A percentile compares a stretch with the other conserved stretches of the same genome.
Conservation (phyloP, 2,888 invertebrate genomes). For the Timandra comae region DNA sequence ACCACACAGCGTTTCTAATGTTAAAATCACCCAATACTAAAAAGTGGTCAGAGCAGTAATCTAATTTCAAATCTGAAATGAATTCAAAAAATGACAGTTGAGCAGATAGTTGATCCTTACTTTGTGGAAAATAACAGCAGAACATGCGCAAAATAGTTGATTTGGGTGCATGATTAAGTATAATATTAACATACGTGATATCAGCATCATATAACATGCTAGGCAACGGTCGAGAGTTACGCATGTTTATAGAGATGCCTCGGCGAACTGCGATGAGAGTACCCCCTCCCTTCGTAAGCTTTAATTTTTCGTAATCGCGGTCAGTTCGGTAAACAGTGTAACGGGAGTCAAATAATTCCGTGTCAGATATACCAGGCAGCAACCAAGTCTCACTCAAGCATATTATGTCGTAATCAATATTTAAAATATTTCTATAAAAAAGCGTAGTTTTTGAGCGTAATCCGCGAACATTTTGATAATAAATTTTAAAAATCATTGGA, state of each 20-base stretch:
- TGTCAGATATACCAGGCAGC: conserved; percentile 1
- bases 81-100: no score
- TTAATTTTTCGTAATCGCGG: background rate
- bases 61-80: no score
- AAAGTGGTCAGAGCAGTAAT: background rate
- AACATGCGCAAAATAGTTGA: no score
- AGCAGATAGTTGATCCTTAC: conserved; percentile 1
- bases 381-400: conserved; percentile 12
- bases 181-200: conserved; percentile 4
- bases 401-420: conserved; percentile 6
- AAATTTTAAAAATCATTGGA: conserved; percentile 4
- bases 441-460: conserved; percentile 4
- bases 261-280: conserved; percentile 3
- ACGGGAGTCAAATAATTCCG: conserved; percentile 10
- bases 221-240: background rate
- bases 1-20: conserved; percentile 4
- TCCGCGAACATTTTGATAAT: conserved; percentile 12
- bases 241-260: background rate
- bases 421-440: conserved; percentile 4
- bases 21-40: conserved; percentile 7
- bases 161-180: no score
- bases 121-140: conserved; percentile 1
- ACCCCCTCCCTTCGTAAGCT: conserved; percentile 1
- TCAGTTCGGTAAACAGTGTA: conserved; percentile 5
- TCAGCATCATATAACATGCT: conserved; percentile 2